phyloP scores from a whole-genome alignment of 2,888 invertebrate species.

The Odontothrips loti region DNA sequence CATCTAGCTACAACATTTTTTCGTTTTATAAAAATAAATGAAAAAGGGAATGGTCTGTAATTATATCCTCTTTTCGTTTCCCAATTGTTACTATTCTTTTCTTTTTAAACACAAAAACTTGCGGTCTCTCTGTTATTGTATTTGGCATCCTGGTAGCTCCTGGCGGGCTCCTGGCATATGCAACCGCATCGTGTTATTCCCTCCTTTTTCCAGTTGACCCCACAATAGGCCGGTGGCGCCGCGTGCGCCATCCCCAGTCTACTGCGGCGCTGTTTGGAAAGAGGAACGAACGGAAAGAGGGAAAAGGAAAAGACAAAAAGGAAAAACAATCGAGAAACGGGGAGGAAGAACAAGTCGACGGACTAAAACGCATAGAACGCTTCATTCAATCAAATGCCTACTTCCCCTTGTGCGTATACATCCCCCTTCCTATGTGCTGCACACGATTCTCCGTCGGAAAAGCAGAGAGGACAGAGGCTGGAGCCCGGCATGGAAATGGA shows the following conservation, averaged over 20 bases:
- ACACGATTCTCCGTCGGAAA: too few species aligned
- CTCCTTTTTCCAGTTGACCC: not conserved
- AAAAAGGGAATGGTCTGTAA: too few species aligned
- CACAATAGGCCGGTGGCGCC: not conserved
- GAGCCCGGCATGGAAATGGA: slow-evolving; percentile 4
- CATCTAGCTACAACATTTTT: too few species aligned
- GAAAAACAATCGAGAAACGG: not conserved
- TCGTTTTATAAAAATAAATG: too few species aligned
- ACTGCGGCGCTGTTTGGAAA: not conserved
- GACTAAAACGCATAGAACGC: not conserved
- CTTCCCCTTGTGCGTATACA: not conserved
- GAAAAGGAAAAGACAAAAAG: not conserved
- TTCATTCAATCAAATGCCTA: slow-evolving; percentile 18
- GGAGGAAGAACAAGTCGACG: not conserved
- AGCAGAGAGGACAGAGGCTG: not conserved
- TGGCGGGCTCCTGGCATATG: not conserved
- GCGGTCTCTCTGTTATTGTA: too few species aligned
- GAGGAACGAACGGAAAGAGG: not conserved
- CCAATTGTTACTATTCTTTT: too few species aligned
- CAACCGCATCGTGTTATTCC: slow-evolving; percentile 15
- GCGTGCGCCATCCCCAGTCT: not conserved
- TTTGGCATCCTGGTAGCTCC: too few species aligned
- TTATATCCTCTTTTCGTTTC: too few species aligned
- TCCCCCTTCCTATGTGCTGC: not conserved
- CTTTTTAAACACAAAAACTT: too few species aligned